A percentile compares a stretch with the other conserved stretches of the same genome.
These are phyloP conservation scores for Matsumurasca onukii DNA, from an alignment of 1,140 invertebrate species.

Conservation along the genomic window DNA sequence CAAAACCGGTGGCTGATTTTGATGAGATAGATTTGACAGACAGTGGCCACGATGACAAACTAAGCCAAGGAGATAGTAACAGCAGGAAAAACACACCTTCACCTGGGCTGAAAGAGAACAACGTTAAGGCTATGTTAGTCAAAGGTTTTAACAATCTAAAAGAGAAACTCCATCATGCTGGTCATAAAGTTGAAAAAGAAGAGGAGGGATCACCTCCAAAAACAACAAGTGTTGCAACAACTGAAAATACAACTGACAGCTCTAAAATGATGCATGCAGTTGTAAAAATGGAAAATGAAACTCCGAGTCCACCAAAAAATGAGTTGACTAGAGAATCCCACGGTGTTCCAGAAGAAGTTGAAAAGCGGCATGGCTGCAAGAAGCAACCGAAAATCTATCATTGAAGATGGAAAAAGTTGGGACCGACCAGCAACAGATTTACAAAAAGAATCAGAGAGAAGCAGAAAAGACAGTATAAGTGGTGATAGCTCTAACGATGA, in stretches of 20 bases:
- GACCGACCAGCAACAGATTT: conserved; percentile 24
- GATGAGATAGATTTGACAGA: conserved; percentile 47
- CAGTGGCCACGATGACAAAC: conserved; percentile 26
- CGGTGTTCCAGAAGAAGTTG: conserved; percentile 64
- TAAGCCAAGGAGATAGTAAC: conserved; percentile 31
- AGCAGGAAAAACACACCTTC: conserved; percentile 34
- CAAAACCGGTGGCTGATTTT: conserved; percentile 46
- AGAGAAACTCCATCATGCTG: conserved; percentile 43
- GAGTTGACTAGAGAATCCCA: background rate
- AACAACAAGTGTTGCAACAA: conserved; percentile 27
- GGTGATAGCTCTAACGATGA: conserved; percentile 32
- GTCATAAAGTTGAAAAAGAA: conserved; percentile 29
- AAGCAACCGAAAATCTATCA: conserved; percentile 57
- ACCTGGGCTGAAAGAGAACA: conserved; percentile 37
- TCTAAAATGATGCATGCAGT: background rate
- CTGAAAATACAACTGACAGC: conserved; percentile 32
- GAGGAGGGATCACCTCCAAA: conserved; percentile 20
- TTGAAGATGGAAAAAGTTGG: conserved; percentile 30
- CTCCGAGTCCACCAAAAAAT: background rate
- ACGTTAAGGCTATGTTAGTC: conserved; percentile 41
- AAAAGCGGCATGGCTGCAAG: conserved; percentile 67
- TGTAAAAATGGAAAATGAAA: background rate
- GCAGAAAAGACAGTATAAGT: conserved; percentile 37
- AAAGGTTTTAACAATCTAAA: conserved; percentile 46
- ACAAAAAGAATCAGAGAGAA: conserved; percentile 23